phyloP scores from a whole-genome alignment of 2,113 vertebrate genomes.

The Ramphastos sulfuratus region DNA sequence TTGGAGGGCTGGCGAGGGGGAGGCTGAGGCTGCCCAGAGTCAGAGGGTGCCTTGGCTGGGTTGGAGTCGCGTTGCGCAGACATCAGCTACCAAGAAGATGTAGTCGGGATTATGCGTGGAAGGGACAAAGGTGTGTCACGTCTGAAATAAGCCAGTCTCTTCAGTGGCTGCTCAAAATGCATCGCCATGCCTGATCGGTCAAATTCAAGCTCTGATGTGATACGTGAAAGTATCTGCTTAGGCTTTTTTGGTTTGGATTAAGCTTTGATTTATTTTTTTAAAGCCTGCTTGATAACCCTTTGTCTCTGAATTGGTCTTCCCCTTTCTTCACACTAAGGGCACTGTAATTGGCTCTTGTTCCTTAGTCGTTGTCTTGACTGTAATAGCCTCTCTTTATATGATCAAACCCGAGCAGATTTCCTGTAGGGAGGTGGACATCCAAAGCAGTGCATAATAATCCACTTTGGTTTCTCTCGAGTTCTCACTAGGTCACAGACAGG shows the following conservation, averaged over 20 bases:
- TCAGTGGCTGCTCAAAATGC: background rate
- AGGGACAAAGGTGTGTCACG: background rate
- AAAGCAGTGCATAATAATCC: background rate
- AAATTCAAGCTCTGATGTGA: background rate
- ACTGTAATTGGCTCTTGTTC: conserved; percentile 16
- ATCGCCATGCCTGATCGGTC: background rate
- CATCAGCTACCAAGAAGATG: background rate
- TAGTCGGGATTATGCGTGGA: background rate
- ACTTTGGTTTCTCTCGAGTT: background rate
- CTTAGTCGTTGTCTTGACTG: background rate
- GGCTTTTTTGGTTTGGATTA: background rate
- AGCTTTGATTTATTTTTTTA: background rate
- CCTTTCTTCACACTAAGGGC: background rate
- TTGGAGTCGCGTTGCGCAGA: background rate
- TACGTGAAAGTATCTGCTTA: background rate
- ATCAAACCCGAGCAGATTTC: conserved; percentile 15
- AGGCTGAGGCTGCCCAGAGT: background rate
- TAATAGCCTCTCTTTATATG: conserved; percentile 20
- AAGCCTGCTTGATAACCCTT: background rate
- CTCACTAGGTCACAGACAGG: background rate
- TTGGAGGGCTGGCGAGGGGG: background rate
- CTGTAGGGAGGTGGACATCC: background rate
- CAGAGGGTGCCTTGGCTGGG: background rate
- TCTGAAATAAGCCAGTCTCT: background rate
- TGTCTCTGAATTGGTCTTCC: background rate